Conservation (phyloP, 2,888 invertebrate genomes). For the Oasisia sp. region DNA sequence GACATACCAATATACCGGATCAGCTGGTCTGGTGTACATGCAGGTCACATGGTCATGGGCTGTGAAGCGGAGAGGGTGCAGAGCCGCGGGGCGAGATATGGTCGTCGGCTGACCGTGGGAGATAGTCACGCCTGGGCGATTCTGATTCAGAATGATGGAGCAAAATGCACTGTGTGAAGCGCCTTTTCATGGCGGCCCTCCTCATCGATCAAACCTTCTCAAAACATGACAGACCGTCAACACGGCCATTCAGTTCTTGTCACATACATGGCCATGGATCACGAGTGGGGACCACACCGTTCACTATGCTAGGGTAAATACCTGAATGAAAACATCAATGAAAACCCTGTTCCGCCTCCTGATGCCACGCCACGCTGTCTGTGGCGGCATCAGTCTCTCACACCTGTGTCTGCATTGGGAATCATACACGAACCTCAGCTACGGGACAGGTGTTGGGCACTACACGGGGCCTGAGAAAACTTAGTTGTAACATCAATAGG, state of each 20-base stretch:
- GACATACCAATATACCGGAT: background rate
- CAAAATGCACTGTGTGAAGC: background rate
- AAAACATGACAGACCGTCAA: background rate
- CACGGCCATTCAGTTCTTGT: background rate
- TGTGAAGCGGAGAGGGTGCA: background rate
- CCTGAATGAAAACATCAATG: constrained; percentile 2
- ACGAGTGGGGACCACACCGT: background rate
- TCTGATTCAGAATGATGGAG: background rate
- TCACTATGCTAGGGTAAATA: background rate
- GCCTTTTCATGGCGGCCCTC: constrained; percentile 8
- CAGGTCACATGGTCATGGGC: background rate
- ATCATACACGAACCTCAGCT: background rate
- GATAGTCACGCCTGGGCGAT: background rate
- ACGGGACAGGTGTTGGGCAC: background rate
- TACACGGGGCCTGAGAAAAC: background rate
- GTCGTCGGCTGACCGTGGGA: background rate
- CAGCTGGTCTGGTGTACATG: background rate
- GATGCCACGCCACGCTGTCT: background rate
- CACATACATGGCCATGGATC: background rate
- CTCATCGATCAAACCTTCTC: constrained; percentile 7
- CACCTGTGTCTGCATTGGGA: background rate
- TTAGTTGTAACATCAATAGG: background rate
- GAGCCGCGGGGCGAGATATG: background rate
- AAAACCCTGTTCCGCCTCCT: background rate
- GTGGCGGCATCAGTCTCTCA: background rate